Conservation (phyloP, 1,140 invertebrate species). For the Wasmannia auropunctata region DNA sequence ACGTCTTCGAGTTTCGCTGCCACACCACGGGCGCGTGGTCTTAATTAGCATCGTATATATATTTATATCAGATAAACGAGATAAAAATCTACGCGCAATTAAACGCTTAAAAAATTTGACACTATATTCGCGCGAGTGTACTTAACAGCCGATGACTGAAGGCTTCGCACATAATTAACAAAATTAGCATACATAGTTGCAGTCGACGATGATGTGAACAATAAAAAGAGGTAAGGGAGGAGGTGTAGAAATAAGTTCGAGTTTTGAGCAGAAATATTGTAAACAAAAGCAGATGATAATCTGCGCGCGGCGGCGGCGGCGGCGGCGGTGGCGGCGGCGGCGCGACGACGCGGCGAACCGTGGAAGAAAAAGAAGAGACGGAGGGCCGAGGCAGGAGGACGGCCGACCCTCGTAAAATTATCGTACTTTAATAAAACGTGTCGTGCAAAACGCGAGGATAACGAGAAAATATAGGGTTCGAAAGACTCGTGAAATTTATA, state of each 20-base stretch:
- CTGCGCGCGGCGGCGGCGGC: constrained; percentile 16
- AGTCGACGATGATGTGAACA: not conserved
- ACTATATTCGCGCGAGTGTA: not conserved
- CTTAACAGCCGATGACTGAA: constrained; percentile 19
- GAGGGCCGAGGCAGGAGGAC: constrained; percentile 10
- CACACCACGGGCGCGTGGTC: constrained; percentile 19
- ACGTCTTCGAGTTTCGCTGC: constrained; percentile 48
- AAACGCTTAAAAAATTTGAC: constrained; percentile 37
- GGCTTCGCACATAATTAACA: constrained; percentile 35
- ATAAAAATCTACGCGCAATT: constrained; percentile 45
- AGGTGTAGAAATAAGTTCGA: not conserved
- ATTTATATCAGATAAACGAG: constrained; percentile 36
- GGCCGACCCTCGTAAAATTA: constrained; percentile 73
- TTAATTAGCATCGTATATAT: constrained; percentile 51
- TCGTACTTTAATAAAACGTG: constrained; percentile 77
- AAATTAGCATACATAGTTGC: constrained; percentile 29
- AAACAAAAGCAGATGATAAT: constrained; percentile 54
- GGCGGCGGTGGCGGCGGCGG: too few relatives aligned
- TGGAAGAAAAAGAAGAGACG: constrained; percentile 14
- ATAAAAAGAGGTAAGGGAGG: not conserved
- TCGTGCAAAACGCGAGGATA: constrained; percentile 77
- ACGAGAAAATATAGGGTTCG: constrained; percentile 77
- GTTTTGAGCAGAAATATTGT: not conserved
- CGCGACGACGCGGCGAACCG: not conserved
- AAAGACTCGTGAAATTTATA: constrained; percentile 76